Evolutionary conservation across 2,888 invertebrate genomes (phyloP), one percentile per base, ranked within the genome.

Genomic region (Eupithecia tripunctaria): DNA sequence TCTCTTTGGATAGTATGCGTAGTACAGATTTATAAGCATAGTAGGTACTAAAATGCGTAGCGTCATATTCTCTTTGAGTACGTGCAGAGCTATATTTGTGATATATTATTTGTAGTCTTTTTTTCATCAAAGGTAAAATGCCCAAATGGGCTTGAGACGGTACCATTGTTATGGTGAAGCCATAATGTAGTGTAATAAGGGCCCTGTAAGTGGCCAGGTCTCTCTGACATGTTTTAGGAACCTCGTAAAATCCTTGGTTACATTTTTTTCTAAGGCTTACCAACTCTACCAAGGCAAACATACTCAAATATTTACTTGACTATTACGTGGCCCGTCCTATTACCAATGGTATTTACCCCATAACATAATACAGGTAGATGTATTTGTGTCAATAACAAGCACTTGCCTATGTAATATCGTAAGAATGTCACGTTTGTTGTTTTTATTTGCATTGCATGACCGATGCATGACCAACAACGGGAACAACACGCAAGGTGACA

Each of bases 221-320:
- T 8, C 8, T n/a, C n/a, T 47, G 47, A n/a, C 6, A 47, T n/a
- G n/a, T n/a, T 21, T n/a, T 21, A n/a, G 6, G 10, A 8, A 47
- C 51, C 21, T 56, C 25, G 56, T 60, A 29, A 60, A 7, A 60
- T 60, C 29, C 60, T 60, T 60, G 29, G 60, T 18, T 29, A 8
- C 18, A 18, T 1, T 8, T 8, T 51, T 29, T 29, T 60, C 18
- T 18, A 12, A 29, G 29, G 7, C 4, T 18, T 15, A 29, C 56
- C 21, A 56, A 29, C 60, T 18, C 27, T 18, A 60, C 18, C 43
- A 65, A 65, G 65, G 65, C 41, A 65, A 65, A 14, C 14, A 5
- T 0, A 7, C 38, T 21, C 65, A 65, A 65, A 65, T 65, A 65
- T 65, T 65, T 65, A 65, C 65, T 41, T 25, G 18, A 65, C 41